A percentile compares a stretch with the other conserved stretches of the same genome.
Evolutionary conservation across 2,113 vertebrate genomes (phyloP).

Genomic region (Eurypyga helias): DNA sequence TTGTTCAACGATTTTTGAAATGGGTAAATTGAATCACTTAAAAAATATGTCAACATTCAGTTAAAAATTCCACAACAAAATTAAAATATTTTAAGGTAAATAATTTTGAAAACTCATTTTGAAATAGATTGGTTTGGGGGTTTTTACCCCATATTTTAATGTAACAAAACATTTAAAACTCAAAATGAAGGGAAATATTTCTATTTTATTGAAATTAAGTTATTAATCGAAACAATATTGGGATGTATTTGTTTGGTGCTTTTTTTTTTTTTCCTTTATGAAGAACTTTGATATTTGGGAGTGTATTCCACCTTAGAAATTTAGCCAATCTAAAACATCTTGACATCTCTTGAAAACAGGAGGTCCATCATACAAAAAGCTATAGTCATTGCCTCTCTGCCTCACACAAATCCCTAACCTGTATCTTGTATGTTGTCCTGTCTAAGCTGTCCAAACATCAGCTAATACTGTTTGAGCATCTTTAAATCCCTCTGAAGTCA

Average conservation of each 20-base stretch:
- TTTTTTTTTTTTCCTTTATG: background rate
- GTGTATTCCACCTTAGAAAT: background rate
- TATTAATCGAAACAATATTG: background rate
- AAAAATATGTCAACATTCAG: background rate
- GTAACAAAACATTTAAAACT: background rate
- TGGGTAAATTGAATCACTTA: background rate
- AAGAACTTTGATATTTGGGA: background rate
- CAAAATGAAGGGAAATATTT: background rate
- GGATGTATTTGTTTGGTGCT: background rate
- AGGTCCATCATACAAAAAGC: background rate
- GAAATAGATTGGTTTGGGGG: background rate
- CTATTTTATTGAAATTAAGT: background rate
- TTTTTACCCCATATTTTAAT: background rate
- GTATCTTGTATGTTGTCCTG: background rate
- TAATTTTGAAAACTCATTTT: background rate
- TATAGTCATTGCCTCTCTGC: background rate
- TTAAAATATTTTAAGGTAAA: background rate
- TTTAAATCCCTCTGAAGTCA: background rate
- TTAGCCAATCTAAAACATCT: background rate
- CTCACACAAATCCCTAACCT: background rate
- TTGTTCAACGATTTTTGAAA: background rate
- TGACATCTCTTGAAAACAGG: background rate
- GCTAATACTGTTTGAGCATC: background rate
- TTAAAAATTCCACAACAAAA: background rate
- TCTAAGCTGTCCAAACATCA: background rate